Conservation (phyloP, 2,797 vertebrate genomes). For the Sebastes ruberrimus region DNA sequence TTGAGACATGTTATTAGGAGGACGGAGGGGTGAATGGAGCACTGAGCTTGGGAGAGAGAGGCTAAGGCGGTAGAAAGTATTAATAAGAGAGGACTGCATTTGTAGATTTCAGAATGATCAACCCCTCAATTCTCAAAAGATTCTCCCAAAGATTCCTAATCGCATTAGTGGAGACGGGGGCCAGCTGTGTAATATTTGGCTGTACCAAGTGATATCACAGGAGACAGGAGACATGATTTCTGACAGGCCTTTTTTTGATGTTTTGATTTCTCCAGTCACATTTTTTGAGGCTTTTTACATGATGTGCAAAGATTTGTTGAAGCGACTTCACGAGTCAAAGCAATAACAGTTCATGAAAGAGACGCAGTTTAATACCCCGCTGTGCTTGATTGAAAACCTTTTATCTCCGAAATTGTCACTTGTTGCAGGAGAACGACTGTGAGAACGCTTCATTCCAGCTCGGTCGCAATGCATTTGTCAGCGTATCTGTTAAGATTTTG, state of each 20-base stretch:
- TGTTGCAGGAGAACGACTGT: neutral
- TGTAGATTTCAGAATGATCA: neutral
- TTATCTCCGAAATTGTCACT: neutral
- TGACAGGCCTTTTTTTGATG: neutral
- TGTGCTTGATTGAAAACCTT: constrained; percentile 3
- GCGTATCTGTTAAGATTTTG: neutral
- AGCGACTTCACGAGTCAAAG: constrained; percentile 1
- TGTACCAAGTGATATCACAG: neutral
- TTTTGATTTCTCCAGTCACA: neutral
- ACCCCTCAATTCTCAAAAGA: neutral
- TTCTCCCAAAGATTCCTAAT: neutral
- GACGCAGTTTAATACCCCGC: neutral
- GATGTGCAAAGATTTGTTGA: neutral
- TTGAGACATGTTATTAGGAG: constrained; percentile 27
- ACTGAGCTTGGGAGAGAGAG: neutral
- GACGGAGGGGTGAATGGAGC: neutral
- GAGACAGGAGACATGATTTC: neutral
- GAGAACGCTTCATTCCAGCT: neutral
- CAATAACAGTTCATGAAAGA: constrained; percentile 2
- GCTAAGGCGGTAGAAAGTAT: neutral
- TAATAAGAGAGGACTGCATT: neutral
- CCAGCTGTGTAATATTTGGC: neutral
- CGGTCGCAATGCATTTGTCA: neutral
- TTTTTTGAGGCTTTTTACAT: neutral
- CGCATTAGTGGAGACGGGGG: neutral